Evolutionary conservation across 2,113 vertebrate species (phyloP).

Genomic region (Rousettus leschenaultii): DNA sequence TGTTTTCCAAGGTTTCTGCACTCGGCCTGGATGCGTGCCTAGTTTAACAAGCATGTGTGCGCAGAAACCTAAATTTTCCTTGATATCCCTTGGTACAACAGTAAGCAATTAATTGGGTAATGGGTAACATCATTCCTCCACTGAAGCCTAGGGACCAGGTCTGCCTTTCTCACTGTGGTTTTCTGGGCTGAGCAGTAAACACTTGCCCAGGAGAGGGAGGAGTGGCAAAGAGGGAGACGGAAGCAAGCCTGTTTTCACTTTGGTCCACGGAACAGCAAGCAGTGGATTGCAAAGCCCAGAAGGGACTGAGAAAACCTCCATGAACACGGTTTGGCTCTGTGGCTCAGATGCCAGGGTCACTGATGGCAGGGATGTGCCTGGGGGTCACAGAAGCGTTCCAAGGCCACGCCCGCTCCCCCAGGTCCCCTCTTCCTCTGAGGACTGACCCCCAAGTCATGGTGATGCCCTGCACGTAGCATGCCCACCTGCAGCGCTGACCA

Average conservation of each 20-base stretch:
- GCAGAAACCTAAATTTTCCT: not conserved
- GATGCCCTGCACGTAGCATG: rapidly evolving
- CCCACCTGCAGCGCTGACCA: not conserved
- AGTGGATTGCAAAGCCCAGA: not conserved
- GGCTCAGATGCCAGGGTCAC: not conserved
- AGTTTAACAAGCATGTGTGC: rapidly evolving
- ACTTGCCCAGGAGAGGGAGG: no score
- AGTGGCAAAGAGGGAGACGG: no score
- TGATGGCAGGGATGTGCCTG: not conserved
- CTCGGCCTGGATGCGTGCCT: no score
- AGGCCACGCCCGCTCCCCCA: rapidly evolving
- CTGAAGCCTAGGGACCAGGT: not conserved
- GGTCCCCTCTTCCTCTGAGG: not conserved
- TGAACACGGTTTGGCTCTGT: rapidly evolving
- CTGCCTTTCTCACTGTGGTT: not conserved
- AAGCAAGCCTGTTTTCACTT: no score
- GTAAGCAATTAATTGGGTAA: no score
- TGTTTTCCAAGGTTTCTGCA: not conserved
- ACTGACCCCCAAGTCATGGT: not conserved
- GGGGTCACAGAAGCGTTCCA: not conserved
- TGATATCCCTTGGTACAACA: rapidly evolving
- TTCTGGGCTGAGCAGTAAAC: not conserved
- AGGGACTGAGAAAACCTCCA: not conserved
- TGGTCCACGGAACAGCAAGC: not conserved
- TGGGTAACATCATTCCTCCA: rapidly evolving